A percentile compares a stretch with the other conserved stretches of the same genome.
Evolutionary conservation across 2,113 vertebrate genomes (phyloP).

Genomic region (Rhodinocichla rosea): DNA sequence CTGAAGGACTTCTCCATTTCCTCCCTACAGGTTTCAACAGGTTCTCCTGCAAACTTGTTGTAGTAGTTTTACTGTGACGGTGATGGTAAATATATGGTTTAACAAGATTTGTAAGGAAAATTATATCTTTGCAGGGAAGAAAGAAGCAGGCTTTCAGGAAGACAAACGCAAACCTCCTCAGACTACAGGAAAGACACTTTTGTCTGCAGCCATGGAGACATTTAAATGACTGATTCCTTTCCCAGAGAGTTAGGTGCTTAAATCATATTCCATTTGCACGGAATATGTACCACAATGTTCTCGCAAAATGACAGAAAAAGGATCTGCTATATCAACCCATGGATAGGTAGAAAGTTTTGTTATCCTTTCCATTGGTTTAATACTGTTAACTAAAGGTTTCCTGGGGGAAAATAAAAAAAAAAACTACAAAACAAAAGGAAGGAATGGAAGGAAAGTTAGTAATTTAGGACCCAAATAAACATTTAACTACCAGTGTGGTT

Average conservation of each 20-base stretch:
- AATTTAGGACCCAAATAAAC: background rate
- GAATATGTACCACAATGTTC: background rate
- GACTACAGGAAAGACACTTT: background rate
- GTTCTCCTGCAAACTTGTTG: background rate
- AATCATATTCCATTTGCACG: background rate
- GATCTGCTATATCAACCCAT: background rate
- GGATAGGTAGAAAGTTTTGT: background rate
- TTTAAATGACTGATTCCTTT: slow-evolving; percentile 30
- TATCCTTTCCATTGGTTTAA: background rate
- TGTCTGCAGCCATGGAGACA: slow-evolving; percentile 25
- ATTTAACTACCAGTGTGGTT: background rate
- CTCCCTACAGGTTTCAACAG: slow-evolving; percentile 8
- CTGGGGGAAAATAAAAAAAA: background rate
- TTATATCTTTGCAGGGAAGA: background rate
- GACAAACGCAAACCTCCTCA: background rate
- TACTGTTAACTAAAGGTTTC: background rate
- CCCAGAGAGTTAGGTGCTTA: background rate
- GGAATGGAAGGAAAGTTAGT: background rate
- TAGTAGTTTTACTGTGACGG: background rate
- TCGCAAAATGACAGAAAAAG: background rate
- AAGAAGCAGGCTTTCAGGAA: background rate
- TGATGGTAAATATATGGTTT: background rate
- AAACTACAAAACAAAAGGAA: background rate
- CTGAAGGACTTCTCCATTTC: slow-evolving; percentile 17
- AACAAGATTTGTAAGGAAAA: slow-evolving; percentile 39